phyloP scores from a whole-genome alignment of 1,140 invertebrate genomes.

The Achroia grisella region DNA sequence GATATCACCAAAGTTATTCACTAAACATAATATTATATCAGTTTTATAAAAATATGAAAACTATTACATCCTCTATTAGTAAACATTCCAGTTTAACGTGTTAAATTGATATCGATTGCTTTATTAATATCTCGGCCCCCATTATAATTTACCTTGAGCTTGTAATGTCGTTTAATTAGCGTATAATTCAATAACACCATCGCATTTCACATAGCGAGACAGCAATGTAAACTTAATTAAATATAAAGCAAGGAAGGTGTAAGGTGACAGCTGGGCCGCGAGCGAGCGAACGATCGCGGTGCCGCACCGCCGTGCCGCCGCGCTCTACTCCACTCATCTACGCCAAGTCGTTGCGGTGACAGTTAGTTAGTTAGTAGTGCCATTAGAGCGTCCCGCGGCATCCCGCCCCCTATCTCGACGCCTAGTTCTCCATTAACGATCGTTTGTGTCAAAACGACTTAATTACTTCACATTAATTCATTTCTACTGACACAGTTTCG shows the following conservation, averaged over 20 bases:
- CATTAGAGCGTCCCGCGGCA: conserved; percentile 33
- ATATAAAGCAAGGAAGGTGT: conserved; percentile 26
- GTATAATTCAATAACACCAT: conserved; percentile 22
- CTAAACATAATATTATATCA: no score
- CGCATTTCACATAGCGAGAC: conserved; percentile 12
- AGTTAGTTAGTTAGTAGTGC: conserved; percentile 52
- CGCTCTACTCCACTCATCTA: background rate
- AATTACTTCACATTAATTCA: conserved; percentile 44
- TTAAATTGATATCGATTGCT: no score
- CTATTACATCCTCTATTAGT: no score
- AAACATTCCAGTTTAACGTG: no score
- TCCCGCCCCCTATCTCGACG: conserved; percentile 28
- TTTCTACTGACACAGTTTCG: conserved; percentile 33
- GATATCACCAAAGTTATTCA: no score
- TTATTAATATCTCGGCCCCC: background rate
- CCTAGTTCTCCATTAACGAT: conserved; percentile 43
- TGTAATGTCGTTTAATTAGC: conserved; percentile 35
- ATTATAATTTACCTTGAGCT: background rate
- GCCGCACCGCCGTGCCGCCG: background rate
- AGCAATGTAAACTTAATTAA: conserved; percentile 35
- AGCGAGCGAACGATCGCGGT: conserved; percentile 3
- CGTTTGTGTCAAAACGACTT: conserved; percentile 47
- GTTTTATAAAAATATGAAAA: no score
- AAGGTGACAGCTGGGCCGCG: conserved; percentile 28
- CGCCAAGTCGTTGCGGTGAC: conserved; percentile 45